Percentiles rank a stretch among this genome's conserved stretches.
These are phyloP conservation scores for Drosophila stalkeri DNA, from an alignment of 2,888 invertebrate genomes.

Conservation along the genomic window DNA sequence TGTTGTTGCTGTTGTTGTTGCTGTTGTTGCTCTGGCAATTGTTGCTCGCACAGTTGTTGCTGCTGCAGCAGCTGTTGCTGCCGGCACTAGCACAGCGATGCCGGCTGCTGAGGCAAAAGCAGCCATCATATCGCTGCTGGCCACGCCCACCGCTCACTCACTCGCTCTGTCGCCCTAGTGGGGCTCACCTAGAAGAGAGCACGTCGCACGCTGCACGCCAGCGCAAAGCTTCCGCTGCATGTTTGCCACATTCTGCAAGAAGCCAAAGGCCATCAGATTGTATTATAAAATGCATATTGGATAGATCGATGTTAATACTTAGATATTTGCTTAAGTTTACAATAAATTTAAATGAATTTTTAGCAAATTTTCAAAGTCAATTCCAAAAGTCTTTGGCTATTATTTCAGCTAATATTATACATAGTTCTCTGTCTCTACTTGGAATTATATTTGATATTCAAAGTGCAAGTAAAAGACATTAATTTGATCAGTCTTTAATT, in stretches of 20 bases:
- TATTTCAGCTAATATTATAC: too few species aligned
- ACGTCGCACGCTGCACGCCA: constrained; percentile 42
- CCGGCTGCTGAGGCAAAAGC: constrained; percentile 35
- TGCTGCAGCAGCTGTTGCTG: constrained; percentile 24
- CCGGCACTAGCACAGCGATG: constrained; percentile 27
- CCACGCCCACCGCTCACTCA: constrained; percentile 9
- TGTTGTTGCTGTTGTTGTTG: not conserved
- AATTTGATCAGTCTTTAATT: too few species aligned
- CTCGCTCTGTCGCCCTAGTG: constrained; percentile 39
- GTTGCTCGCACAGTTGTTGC: constrained; percentile 35
- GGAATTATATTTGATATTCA: too few species aligned
- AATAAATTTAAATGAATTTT: too few species aligned
- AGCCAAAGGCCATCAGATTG: too few species aligned
- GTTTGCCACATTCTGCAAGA: constrained; percentile 44
- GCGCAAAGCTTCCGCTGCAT: constrained; percentile 55
- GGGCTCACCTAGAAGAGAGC: constrained; percentile 38
- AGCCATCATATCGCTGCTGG: constrained; percentile 42
- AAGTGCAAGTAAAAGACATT: too few species aligned
- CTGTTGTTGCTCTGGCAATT: constrained; percentile 22
- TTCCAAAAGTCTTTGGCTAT: too few species aligned
- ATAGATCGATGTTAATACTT: too few species aligned
- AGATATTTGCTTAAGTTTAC: too few species aligned
- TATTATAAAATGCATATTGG: too few species aligned
- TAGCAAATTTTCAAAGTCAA: too few species aligned
- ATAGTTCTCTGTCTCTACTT: too few species aligned